These are phyloP conservation scores for Empidonax alnorum DNA, from an alignment of 2,113 vertebrate genomes.

Conservation along the genomic window DNA sequence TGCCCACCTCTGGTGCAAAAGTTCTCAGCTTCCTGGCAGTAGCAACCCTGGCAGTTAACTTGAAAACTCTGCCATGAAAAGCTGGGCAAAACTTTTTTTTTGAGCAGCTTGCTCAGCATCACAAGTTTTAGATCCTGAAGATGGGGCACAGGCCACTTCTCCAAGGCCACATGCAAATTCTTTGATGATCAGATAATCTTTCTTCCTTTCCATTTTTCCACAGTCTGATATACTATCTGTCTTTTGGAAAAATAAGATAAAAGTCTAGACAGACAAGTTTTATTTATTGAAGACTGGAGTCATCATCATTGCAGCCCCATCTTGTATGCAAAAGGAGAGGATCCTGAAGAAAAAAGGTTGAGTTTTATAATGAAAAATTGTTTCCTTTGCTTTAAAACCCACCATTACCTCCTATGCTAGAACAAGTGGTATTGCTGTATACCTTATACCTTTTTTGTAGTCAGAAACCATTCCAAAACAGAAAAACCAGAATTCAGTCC, in stretches of 20 bases:
- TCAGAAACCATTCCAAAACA: background rate
- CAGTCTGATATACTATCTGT: background rate
- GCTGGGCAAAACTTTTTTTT: background rate
- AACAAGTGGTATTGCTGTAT: background rate
- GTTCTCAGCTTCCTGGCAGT: background rate
- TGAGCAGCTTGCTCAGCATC: background rate
- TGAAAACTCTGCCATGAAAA: background rate
- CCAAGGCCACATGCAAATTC: background rate
- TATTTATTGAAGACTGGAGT: background rate
- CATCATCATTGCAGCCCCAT: background rate
- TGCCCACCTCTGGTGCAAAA: background rate
- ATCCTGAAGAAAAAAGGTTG: background rate
- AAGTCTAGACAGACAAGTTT: background rate
- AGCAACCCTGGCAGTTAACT: background rate
- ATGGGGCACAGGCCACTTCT: background rate
- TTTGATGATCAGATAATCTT: background rate
- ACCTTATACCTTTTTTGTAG: background rate
- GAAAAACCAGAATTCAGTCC: background rate
- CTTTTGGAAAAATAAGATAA: background rate
- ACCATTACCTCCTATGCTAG: background rate
- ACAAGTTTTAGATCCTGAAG: rapidly evolving
- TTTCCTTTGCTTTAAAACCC: background rate
- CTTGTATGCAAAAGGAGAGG: background rate
- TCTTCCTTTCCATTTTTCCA: background rate
- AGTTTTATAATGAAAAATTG: background rate